These are phyloP conservation scores for Parasteatoda lunata DNA, from an alignment of 2,888 invertebrate species.

Conservation along the genomic window DNA sequence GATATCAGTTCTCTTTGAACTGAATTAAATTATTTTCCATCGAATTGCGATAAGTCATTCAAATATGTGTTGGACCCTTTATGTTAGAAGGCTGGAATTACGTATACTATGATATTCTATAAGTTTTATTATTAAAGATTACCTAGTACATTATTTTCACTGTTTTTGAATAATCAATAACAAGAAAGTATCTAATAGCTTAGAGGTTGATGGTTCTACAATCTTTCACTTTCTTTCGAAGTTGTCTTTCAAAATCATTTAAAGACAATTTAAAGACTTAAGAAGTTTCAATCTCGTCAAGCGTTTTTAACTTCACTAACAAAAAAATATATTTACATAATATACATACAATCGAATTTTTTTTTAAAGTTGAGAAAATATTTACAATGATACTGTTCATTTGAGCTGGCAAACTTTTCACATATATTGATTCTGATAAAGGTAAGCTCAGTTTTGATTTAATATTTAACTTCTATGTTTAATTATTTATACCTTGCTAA, in stretches of 20 bases:
- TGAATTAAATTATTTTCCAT: neutral
- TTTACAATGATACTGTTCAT: neutral
- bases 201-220: neutral
- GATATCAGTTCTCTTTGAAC: neutral
- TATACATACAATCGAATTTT: neutral
- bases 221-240: neutral
- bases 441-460: neutral
- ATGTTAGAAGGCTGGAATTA: constrained; percentile 37
- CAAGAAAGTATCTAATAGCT: neutral
- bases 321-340: neutral
- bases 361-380: neutral
- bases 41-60: constrained; percentile 1
- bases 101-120: constrained; percentile 37
- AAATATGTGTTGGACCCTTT: constrained; percentile 49
- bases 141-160: constrained; percentile 5
- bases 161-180: neutral
- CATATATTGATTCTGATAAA: neutral
- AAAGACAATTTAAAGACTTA: neutral
- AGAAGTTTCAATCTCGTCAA: neutral
- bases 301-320: neutral
- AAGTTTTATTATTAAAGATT: neutral
- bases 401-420: constrained; percentile 2
- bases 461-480: no score
- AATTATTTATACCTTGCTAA: no score
- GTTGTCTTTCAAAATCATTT: neutral